Evolutionary conservation across 2,113 vertebrate species (phyloP), one percentile per base, ranked within the genome.

Genomic region (Dendropsophus ebraccatus): DNA sequence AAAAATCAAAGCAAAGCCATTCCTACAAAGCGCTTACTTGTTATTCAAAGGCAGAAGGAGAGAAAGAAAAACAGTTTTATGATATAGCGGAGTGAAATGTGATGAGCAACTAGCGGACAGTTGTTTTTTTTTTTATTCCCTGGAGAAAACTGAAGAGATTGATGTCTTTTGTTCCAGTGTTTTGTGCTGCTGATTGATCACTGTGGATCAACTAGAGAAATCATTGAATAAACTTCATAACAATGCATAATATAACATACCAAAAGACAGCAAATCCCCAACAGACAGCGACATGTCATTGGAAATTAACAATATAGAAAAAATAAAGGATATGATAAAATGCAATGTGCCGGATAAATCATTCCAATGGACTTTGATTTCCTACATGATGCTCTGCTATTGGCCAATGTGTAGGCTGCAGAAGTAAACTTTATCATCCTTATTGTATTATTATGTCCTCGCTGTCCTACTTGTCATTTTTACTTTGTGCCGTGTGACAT

Each of bases 151-250:
- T 32, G 28, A 19, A 77, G 52, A 32, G 73, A 76, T 50, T 76
- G 73, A 77, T 54, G 25, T 5, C 74, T 32, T 77, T 77, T 52
- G 47, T 30, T 54, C 25, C 16, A 19, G 12, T 32, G 47, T 54
- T 77, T 54, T 77, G 25, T 77, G 25, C 28, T 32, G 17, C 2
- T 19, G 74, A 54, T 32, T 30, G 74, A 77, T 77, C 25, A 54
- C 16, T 8, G 6, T 13, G 72, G 41, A n/a, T 35, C 32, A 21
- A 74, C 37, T 25, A n/a, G 23, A 74, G 37, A 4, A 74, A 74
- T 74, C 21, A 74, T 47, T 47, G 37, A 74, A 45, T 74, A 74
- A 47, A 41, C 37, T 74, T 47, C 72, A 74, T 47, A 74, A 74
- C 13, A 1, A 50, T 50, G 12, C 47, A 75, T 28, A 13, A 75